Percentiles rank a stretch among this genome's conserved stretches.
Conservation (phyloP, 2,888 invertebrate species). For the Notodonta ziczac region DNA sequence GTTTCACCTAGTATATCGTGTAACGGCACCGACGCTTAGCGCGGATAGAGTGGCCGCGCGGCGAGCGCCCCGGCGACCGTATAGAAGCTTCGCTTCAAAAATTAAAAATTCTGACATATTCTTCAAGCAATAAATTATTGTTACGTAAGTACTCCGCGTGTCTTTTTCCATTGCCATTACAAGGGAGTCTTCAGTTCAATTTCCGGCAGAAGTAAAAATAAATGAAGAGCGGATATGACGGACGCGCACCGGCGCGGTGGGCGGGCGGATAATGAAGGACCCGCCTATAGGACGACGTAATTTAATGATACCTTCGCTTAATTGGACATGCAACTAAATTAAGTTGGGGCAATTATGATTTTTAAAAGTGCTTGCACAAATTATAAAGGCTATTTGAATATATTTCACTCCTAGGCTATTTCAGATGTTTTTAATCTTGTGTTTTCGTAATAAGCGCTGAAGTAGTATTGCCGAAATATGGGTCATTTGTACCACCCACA, state of each 20-base stretch:
- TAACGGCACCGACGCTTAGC: too few species aligned
- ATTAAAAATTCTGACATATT: too few species aligned
- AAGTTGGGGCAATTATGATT: neutral
- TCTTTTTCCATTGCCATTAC: slow-evolving; percentile 4
- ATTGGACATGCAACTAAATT: slow-evolving; percentile 1
- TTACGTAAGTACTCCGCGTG: neutral
- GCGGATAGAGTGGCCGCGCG: too few species aligned
- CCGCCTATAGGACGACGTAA: neutral
- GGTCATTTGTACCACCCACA: too few species aligned
- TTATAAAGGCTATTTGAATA: too few species aligned
- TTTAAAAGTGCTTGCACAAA: neutral
- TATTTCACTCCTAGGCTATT: too few species aligned
- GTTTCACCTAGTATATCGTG: too few species aligned
- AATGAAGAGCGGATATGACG: slow-evolving; percentile 28
- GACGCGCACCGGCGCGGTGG: neutral
- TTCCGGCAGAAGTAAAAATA: slow-evolving; percentile 31
- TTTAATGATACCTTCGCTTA: slow-evolving; percentile 1
- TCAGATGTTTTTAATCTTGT: too few species aligned
- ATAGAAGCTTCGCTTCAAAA: too few species aligned
- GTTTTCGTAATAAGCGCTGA: too few species aligned
- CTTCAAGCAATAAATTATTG: neutral
- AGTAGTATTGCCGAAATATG: too few species aligned
- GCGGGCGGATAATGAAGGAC: neutral
- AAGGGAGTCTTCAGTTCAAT: slow-evolving; percentile 19
- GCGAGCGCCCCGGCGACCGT: too few species aligned